Conservation (phyloP, 2,797 vertebrate genomes). For the Anguilla anguilla region DNA sequence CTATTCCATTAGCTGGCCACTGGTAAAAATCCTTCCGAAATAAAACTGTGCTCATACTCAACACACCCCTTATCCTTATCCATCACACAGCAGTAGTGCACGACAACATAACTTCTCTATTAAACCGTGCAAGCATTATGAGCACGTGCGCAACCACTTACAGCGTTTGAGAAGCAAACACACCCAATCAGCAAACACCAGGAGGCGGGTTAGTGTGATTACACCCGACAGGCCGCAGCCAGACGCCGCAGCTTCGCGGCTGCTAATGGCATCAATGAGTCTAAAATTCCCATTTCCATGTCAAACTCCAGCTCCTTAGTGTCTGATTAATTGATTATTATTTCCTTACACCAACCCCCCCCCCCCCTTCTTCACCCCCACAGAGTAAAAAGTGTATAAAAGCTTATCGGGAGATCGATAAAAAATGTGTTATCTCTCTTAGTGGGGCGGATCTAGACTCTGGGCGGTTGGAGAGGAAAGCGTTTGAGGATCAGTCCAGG, state of each 20-base stretch:
- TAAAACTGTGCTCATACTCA: background rate
- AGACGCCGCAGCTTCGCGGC: background rate
- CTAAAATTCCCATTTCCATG: background rate
- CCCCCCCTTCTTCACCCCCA: background rate
- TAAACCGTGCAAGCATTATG: background rate
- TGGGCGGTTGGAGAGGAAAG: background rate
- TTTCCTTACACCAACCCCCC: background rate
- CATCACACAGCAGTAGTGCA: background rate
- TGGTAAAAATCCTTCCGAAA: background rate
- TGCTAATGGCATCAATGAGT: background rate
- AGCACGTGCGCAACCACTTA: background rate
- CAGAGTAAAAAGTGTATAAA: background rate
- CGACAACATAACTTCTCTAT: background rate
- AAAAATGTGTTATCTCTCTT: background rate
- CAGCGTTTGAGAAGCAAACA: background rate
- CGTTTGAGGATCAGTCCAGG: background rate
- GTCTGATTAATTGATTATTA: conserved; percentile 7
- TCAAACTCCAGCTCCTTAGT: background rate
- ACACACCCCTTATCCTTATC: background rate
- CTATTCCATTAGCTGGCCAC: background rate
- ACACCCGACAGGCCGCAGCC: too few species aligned
- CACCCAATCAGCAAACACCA: background rate
- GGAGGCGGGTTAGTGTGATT: background rate
- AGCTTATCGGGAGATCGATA: background rate
- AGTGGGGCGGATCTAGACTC: background rate